phyloP scores from a whole-genome alignment of 1,140 invertebrate genomes.

The Cotesia chilonis region DNA sequence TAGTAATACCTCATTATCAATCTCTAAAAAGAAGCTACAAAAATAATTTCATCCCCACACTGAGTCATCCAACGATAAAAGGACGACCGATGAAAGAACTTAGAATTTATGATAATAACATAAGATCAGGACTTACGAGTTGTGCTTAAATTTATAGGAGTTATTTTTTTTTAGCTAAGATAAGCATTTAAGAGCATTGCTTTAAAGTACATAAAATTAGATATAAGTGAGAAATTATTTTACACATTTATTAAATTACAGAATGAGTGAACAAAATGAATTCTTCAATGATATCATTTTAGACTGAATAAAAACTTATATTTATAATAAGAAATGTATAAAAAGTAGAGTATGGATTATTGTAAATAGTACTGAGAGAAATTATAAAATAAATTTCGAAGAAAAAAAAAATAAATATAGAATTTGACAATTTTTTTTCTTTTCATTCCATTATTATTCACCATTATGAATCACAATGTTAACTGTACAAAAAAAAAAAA shows the following conservation, averaged over 20 bases:
- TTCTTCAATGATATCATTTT: not conserved
- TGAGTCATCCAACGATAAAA: conserved; percentile 38
- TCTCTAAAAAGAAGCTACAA: conserved; percentile 53
- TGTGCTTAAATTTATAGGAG: conserved; percentile 45
- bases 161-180: not conserved
- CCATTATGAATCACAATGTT: conserved; percentile 57
- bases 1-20: conserved; percentile 59
- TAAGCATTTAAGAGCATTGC: not conserved
- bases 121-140: conserved; percentile 51
- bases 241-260: not conserved
- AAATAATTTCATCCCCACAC: conserved; percentile 49
- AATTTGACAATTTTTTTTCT: conserved; percentile 43
- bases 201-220: not conserved
- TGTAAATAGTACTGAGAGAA: not conserved
- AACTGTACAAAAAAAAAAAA: conserved; percentile 59
- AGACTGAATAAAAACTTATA: conserved; percentile 13
- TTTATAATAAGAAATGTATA: conserved; percentile 7
- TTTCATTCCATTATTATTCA: conserved; percentile 49
- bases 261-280: conserved; percentile 3
- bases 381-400: not conserved
- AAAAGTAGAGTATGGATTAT: not conserved
- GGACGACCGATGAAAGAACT: conserved; percentile 49
- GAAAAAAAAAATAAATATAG: conserved; percentile 34
- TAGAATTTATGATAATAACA: conserved; percentile 47
- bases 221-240: no score